These are phyloP conservation scores for Tetheella fluctuosa DNA, from an alignment of 2,888 invertebrate genomes.

Conservation along the genomic window DNA sequence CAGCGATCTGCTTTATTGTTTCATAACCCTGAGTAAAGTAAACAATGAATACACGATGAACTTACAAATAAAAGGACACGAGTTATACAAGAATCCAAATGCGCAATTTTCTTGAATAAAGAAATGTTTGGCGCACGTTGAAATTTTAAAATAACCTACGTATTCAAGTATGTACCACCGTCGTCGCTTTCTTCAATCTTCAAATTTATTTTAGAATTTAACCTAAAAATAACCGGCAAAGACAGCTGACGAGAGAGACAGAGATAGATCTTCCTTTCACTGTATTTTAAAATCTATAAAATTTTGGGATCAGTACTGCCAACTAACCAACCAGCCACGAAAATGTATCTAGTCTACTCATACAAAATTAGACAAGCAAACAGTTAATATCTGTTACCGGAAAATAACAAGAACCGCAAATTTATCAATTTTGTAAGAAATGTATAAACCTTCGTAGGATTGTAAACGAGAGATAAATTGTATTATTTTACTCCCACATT, in stretches of 20 bases:
- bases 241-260: constrained; percentile 75
- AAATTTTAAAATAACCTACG: constrained; percentile 81
- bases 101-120: constrained; percentile 73
- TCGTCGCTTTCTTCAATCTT: constrained; percentile 67
- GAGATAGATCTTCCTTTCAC: constrained; percentile 31
- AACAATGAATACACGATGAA: constrained; percentile 69
- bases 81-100: constrained; percentile 63
- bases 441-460: too few species aligned
- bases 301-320: neutral
- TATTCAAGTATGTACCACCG: constrained; percentile 58
- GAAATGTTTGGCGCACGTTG: constrained; percentile 67
- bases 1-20: constrained; percentile 72
- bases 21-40: constrained; percentile 81
- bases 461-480: too few species aligned
- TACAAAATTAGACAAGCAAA: too few species aligned
- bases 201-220: constrained; percentile 79
- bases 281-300: too few species aligned
- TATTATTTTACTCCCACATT: too few species aligned
- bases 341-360: too few species aligned
- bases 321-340: too few species aligned
- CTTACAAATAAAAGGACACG: constrained; percentile 50
- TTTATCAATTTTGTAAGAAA: too few species aligned
- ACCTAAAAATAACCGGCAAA: constrained; percentile 82
- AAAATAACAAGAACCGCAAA: too few species aligned
- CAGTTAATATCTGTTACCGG: too few species aligned